Base-by-base conservation (phyloP, 2,888 invertebrate genomes). In the Dryobota labecula region DNA sequence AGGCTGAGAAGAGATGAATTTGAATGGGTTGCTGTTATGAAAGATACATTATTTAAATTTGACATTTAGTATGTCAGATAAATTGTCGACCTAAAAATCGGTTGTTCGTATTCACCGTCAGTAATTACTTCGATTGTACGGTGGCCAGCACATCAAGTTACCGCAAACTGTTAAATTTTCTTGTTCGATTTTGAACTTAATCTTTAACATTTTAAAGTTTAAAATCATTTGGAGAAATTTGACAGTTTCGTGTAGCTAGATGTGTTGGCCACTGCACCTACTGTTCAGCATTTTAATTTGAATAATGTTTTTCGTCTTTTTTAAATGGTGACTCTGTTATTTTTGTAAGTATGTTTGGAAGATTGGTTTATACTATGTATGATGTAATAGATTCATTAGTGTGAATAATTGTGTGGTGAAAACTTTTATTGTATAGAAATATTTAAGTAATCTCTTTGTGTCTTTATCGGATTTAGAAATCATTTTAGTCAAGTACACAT, bases 51-150 rank as follows among this genome's bases (percentile, higher is more conserved):
- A 94, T 94, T 94, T 90, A 92, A 94, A 92, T 93, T 92, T 91
- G 91, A 92, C 91, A 91, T 91, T 94, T 94, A 87, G 90, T 92
- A 90, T 94, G 94, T 93, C 94, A 92, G 94, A 92, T 94, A 93
- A 94, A 95, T 94, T 91, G 92, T 95, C 91, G 94, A 93, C 92
- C 92, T 92, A 92, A 86, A 91, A 91, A 91, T 92, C 90, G 86
- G 92, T 95, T 95, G 93, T 95, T 93, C 93, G 89, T 88, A 94
- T 94, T 92, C 94, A 94, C 92, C 84, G 90, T 89, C 88, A 87
- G 92, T 95, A 95, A 95, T 95, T 94, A 94, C 77, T 75, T 75
- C 33, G 47, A 75, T 54, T 73, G 69, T 73, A 64, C n/a, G n/a
- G n/a, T n/a, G n/a, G n/a, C n/a, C n/a, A n/a, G n/a, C n/a, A n/a